phyloP scores from a whole-genome alignment of 35 echinoderm and acorn worm species.

The Acanthaster planci region DNA sequence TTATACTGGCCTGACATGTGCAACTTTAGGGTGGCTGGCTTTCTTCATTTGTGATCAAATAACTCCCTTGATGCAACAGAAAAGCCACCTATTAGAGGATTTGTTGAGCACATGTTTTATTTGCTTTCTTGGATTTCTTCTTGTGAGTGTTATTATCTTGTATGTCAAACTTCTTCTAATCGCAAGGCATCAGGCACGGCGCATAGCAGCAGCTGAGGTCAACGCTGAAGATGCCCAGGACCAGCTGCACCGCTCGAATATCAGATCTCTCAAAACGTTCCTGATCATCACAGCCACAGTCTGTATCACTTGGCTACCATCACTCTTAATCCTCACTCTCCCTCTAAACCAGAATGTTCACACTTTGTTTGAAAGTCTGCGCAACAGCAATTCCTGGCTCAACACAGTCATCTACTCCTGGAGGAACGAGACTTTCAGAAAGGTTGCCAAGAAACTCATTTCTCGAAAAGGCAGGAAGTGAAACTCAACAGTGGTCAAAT shows the following conservation, averaged over 20 bases:
- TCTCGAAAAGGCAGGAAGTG: neutral
- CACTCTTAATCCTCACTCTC: neutral
- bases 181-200: neutral
- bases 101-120: neutral
- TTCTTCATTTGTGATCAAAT: neutral
- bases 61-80: neutral
- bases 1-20: neutral
- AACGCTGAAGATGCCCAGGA: neutral
- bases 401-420: slow-evolving; percentile 15
- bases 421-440: slow-evolving; percentile 4
- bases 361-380: neutral
- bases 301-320: neutral
- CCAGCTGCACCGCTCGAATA: neutral
- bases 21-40: neutral
- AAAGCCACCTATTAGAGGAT: neutral
- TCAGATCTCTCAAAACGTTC: neutral
- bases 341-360: neutral
- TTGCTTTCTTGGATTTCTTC: neutral
- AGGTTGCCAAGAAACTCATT: neutral
- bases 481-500: neutral
- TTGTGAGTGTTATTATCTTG: neutral
- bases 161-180: neutral
- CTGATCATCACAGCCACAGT: slow-evolving; percentile 3
- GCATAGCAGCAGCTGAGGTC: neutral
- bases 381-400: slow-evolving; percentile 1